phyloP scores from a whole-genome alignment of 2,797 vertebrate genomes.

The Sibirionetta formosa region DNA sequence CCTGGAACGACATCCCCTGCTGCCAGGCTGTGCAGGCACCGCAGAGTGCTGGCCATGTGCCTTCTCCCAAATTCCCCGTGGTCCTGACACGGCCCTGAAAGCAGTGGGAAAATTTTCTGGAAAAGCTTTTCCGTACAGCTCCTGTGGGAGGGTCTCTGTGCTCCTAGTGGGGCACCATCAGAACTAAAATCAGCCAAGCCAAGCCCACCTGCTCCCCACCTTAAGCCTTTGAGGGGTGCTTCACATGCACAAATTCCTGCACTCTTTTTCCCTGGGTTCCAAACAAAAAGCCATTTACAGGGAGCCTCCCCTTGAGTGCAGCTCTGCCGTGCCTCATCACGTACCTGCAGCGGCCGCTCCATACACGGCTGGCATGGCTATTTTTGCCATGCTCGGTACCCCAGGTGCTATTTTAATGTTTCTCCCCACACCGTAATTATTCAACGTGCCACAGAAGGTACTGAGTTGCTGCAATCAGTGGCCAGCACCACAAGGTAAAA shows the following conservation, averaged over 20 bases:
- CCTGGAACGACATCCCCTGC: rapidly evolving
- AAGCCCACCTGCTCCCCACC: not conserved
- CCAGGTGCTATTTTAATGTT: not conserved
- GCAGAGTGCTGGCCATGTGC: not conserved
- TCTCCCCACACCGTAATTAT: conserved; percentile 12
- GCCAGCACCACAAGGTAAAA: conserved; percentile 25
- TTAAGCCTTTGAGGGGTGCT: not conserved
- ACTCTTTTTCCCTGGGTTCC: not conserved
- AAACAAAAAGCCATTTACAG: not conserved
- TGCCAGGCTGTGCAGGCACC: not conserved
- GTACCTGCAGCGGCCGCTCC: rapidly evolving
- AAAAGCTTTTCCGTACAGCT: not conserved
- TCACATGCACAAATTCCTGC: too few relatives aligned
- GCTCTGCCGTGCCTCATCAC: not conserved
- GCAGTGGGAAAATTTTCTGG: not conserved
- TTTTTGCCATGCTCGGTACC: not conserved
- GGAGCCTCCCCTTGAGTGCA: not conserved
- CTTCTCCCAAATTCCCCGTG: not conserved
- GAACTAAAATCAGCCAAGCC: not conserved
- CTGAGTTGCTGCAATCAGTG: not conserved
- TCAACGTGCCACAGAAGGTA: not conserved
- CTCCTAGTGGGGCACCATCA: not conserved
- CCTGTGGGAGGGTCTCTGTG: not conserved
- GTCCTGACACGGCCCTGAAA: not conserved
- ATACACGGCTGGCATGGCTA: not conserved